Evolutionary conservation across 2,888 invertebrate species (phyloP).

Genomic region (Carterocephalus palaemon): DNA sequence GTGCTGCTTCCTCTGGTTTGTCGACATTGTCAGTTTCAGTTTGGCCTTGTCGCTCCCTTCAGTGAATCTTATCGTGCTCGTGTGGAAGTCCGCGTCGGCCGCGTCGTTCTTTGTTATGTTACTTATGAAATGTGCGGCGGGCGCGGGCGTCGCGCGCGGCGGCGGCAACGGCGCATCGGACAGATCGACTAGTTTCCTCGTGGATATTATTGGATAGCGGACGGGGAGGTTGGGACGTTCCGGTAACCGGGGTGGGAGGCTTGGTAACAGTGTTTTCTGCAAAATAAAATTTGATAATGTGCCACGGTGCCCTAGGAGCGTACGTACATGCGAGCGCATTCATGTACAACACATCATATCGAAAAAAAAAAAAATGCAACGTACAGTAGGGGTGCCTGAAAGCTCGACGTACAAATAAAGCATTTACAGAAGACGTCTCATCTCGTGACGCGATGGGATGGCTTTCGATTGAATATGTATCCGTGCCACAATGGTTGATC

Average conservation of each 20-base stretch:
- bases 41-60: constrained; percentile 63
- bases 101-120: constrained; percentile 64
- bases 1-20: constrained; percentile 52
- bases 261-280: constrained; percentile 72
- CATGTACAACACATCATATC: constrained; percentile 18
- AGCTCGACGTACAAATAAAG: constrained; percentile 22
- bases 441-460: constrained; percentile 3
- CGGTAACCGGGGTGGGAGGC: constrained; percentile 68
- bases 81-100: constrained; percentile 55
- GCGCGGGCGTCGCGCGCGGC: constrained; percentile 51
- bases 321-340: constrained; percentile 50
- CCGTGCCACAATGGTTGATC: constrained; percentile 9
- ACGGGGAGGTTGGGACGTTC: constrained; percentile 65
- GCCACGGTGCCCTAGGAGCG: constrained; percentile 66
- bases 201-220: constrained; percentile 70
- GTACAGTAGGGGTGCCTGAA: constrained; percentile 17
- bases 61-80: constrained; percentile 71
- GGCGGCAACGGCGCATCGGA: constrained; percentile 68
- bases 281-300: constrained; percentile 71
- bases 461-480: constrained; percentile 2
- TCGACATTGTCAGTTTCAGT: constrained; percentile 61
- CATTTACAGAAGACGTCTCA: constrained; percentile 7
- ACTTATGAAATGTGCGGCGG: constrained; percentile 60
- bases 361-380: constrained; percentile 16
- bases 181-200: constrained; percentile 65